Percentiles rank a stretch among this genome's conserved stretches.
Conservation (phyloP, 2,888 invertebrate genomes). For the Frankliniella intonsa region DNA sequence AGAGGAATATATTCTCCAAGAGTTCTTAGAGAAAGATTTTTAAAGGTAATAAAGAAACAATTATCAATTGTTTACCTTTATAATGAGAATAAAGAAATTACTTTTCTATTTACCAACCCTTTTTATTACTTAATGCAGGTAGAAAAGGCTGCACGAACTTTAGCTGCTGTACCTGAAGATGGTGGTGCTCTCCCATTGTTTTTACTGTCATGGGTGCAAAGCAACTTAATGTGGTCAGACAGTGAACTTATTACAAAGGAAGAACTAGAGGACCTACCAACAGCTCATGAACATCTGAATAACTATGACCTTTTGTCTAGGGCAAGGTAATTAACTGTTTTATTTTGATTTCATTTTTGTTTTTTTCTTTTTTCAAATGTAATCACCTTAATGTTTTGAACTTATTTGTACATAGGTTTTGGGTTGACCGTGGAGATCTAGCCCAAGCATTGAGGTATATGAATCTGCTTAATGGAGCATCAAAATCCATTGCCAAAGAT, state of each 20-base stretch:
- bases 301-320: conserved; percentile 86
- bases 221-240: conserved; percentile 69
- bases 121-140: conserved; percentile 46
- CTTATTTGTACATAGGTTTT: conserved; percentile 57
- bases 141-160: conserved; percentile 71
- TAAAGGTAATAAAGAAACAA: conserved; percentile 48
- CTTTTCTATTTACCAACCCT: no score
- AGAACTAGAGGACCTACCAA: conserved; percentile 67
- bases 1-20: conserved; percentile 87
- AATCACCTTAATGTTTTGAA: background rate
- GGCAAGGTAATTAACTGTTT: conserved; percentile 62
- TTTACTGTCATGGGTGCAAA: conserved; percentile 83
- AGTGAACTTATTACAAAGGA: conserved; percentile 64
- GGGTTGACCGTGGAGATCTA: conserved; percentile 83
- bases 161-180: conserved; percentile 80
- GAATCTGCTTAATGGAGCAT: conserved; percentile 82
- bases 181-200: conserved; percentile 83
- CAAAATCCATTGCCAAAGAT: conserved; percentile 72
- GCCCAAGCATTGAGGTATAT: conserved; percentile 80
- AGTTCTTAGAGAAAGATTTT: conserved; percentile 76
- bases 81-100: conserved; percentile 2
- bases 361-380: background rate
- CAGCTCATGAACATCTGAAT: conserved; percentile 66
- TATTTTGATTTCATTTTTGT: background rate
- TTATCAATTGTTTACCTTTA: conserved; percentile 29